Evolutionary conservation across 2,797 vertebrate species (phyloP).

Genomic region (Acomys russatus): DNA sequence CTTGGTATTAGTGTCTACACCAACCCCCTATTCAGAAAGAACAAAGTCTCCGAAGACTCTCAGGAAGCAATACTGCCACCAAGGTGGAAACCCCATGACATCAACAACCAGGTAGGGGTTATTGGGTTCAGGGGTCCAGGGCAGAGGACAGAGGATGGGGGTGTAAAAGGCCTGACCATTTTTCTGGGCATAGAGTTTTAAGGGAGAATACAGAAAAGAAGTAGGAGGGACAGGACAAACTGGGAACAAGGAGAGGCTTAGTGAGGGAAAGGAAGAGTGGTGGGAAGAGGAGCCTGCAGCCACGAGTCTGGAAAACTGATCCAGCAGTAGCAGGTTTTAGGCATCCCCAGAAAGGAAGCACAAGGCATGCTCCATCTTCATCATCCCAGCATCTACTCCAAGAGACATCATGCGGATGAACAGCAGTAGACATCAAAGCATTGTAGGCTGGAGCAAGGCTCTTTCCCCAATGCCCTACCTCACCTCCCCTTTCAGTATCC

Average conservation of each 20-base stretch:
- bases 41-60: neutral
- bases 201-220: too few relatives aligned
- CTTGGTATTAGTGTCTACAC: neutral
- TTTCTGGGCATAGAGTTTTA: neutral
- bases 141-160: neutral
- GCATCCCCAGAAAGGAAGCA: neutral
- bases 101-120: neutral
- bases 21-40: neutral
- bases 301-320: neutral
- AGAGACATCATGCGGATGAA: neutral
- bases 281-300: neutral
- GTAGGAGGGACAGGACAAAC: neutral
- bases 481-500: neutral
- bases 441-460: neutral
- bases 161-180: neutral
- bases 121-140: too few relatives aligned
- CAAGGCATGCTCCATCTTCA: neutral
- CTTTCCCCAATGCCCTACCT: neutral
- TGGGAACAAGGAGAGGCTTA: neutral
- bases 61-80: neutral
- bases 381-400: neutral
- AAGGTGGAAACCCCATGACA: too few relatives aligned
- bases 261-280: neutral
- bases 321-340: neutral
- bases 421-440: neutral